Evolutionary conservation across 1,140 invertebrate species (phyloP).

Genomic region (Geopemphigus sp.): DNA sequence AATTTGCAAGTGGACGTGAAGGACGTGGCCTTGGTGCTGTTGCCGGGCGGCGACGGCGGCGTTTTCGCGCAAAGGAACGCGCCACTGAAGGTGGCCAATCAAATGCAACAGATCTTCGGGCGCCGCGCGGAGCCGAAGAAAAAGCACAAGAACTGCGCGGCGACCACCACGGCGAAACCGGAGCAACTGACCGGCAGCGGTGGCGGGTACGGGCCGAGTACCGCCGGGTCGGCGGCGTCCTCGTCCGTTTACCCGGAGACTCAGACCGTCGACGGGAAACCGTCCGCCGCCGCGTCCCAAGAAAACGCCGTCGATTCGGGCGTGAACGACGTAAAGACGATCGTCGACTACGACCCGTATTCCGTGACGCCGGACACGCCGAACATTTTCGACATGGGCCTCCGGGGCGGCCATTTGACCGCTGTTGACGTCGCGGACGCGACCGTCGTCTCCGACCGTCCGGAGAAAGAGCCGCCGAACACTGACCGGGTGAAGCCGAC

Average conservation of each 20-base stretch:
- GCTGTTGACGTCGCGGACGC: background rate
- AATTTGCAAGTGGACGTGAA: conserved; percentile 28
- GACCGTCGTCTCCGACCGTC: background rate
- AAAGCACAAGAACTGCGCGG: conserved; percentile 9
- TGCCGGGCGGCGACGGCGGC: background rate
- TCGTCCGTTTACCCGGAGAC: too few species aligned
- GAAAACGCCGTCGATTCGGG: background rate
- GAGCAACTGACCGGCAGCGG: background rate
- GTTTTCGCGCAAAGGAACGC: background rate
- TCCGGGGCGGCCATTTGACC: background rate
- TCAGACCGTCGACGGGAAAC: background rate
- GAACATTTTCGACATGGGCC: background rate
- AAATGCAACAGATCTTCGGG: background rate
- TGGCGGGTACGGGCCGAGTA: background rate
- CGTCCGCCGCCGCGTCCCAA: background rate
- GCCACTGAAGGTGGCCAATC: background rate
- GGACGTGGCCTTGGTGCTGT: background rate
- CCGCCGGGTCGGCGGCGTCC: background rate
- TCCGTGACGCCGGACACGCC: background rate
- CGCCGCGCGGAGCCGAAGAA: conserved; percentile 1
- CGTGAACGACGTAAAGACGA: background rate
- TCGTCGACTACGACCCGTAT: background rate
- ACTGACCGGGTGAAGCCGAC: background rate
- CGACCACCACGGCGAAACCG: background rate
- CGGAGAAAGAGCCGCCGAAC: too few species aligned